phyloP scores from a whole-genome alignment of 2,888 invertebrate genomes.

The Oligia fasciuncula region DNA sequence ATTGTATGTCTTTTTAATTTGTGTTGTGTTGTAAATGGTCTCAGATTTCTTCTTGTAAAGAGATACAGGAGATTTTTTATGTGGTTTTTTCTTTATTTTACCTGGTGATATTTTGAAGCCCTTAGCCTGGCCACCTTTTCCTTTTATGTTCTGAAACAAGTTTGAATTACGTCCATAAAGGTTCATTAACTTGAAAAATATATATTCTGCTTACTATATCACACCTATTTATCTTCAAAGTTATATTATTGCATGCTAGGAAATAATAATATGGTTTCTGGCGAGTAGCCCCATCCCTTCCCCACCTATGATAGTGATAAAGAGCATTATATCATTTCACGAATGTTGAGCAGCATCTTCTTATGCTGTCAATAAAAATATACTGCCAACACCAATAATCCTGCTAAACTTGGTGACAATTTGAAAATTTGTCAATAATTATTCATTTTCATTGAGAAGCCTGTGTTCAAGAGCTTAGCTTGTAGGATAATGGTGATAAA shows the following conservation, averaged over 20 bases:
- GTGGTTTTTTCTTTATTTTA: conserved; percentile 82
- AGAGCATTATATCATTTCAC: not conserved
- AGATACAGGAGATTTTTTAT: conserved; percentile 82
- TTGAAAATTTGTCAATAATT: not conserved
- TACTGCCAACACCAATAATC: not conserved
- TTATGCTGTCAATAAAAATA: not conserved
- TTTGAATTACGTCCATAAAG: not conserved
- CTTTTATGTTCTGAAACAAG: conserved; percentile 81
- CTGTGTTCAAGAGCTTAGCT: too few relatives aligned
- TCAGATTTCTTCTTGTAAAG: conserved; percentile 83
- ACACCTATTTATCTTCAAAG: not conserved
- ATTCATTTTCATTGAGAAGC: not conserved
- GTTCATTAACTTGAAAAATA: not conserved
- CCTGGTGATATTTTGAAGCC: conserved; percentile 83
- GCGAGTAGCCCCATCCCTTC: not conserved
- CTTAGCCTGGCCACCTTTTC: conserved; percentile 75
- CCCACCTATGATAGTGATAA: not conserved
- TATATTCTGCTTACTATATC: not conserved
- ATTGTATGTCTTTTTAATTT: conserved; percentile 76
- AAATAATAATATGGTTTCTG: not conserved
- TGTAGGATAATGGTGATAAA: too few relatives aligned
- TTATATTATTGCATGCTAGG: not conserved
- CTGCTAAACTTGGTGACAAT: not conserved
- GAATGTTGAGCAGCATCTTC: not conserved
- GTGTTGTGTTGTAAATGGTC: conserved; percentile 77